Conservation (phyloP, 2,113 vertebrate genomes). For the Bufo bufo region DNA sequence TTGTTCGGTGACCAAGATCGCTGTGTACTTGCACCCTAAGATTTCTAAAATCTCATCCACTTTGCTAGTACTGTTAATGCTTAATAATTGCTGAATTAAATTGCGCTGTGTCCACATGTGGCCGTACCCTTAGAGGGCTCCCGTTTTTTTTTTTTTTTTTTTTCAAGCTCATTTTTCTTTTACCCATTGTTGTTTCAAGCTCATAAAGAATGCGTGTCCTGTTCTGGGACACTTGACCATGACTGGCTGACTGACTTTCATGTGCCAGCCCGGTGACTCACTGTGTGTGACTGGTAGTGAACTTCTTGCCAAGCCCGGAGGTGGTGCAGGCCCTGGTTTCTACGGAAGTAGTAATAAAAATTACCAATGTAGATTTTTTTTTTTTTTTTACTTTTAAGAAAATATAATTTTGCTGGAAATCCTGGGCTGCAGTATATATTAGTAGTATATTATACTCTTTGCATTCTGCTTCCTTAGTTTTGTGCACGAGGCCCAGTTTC, state of each 20-base stretch:
- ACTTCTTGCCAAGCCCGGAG: not conserved
- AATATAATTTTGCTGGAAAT: too few relatives aligned
- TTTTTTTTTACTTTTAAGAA: not conserved
- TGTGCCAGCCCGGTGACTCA: not conserved
- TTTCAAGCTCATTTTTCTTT: not conserved
- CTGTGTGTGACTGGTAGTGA: conserved; percentile 10
- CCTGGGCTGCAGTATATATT: too few relatives aligned
- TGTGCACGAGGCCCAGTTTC: too few relatives aligned
- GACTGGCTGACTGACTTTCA: not conserved
- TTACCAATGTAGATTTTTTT: not conserved
- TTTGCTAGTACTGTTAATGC: too few relatives aligned
- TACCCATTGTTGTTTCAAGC: not conserved
- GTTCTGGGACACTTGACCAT: not conserved
- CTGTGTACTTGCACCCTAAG: too few relatives aligned
- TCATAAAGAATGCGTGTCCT: conserved; percentile 19
- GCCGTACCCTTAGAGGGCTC: not conserved
- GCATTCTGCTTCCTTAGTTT: too few relatives aligned
- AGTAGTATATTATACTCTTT: too few relatives aligned
- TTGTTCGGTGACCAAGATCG: too few relatives aligned
- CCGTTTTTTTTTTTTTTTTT: not conserved
- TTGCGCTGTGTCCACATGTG: too few relatives aligned
- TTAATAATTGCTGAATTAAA: too few relatives aligned
- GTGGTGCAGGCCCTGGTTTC: not conserved
- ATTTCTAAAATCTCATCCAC: too few relatives aligned
- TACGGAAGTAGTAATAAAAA: not conserved